A percentile compares a stretch with the other conserved stretches of the same genome.
Evolutionary conservation across 2,113 vertebrate genomes (phyloP).

Genomic region (Apistogramma diplotaenia): DNA sequence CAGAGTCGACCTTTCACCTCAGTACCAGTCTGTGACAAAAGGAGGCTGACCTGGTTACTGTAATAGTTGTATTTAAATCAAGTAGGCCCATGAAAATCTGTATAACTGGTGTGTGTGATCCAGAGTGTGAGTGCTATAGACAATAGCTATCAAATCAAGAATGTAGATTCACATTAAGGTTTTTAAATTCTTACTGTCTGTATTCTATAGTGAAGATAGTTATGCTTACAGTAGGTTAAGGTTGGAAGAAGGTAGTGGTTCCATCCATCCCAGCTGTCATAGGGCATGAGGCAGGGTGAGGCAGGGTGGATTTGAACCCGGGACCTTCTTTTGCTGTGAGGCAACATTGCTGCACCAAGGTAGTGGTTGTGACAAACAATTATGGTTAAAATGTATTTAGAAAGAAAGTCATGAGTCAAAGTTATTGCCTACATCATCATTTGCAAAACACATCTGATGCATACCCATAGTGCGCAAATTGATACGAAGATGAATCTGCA

Average conservation of each 20-base stretch:
- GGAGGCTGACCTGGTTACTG: constrained; percentile 44
- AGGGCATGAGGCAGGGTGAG: too few species aligned
- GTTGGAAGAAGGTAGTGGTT: neutral
- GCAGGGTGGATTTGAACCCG: too few species aligned
- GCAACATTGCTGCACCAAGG: too few species aligned
- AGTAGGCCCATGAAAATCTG: neutral
- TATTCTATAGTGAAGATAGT: neutral
- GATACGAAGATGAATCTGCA: neutral
- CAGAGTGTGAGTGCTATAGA: too few species aligned
- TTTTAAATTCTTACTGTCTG: neutral
- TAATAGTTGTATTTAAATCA: neutral
- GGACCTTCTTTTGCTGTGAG: too few species aligned
- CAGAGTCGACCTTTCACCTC: constrained; percentile 53
- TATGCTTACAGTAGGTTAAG: fast-evolving
- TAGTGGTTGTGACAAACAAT: neutral
- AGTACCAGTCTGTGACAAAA: constrained; percentile 18
- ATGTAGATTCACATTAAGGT: neutral
- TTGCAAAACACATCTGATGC: neutral
- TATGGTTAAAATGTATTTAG: neutral
- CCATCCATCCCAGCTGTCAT: too few species aligned
- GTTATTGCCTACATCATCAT: neutral
- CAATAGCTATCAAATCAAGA: fast-evolving
- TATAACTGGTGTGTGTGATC: too few species aligned
- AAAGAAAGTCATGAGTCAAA: fast-evolving
- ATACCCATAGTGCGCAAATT: neutral